A percentile compares a stretch with the other conserved stretches of the same genome.
Conservation (phyloP, 2,888 invertebrate species). For the Alcis repandata region DNA sequence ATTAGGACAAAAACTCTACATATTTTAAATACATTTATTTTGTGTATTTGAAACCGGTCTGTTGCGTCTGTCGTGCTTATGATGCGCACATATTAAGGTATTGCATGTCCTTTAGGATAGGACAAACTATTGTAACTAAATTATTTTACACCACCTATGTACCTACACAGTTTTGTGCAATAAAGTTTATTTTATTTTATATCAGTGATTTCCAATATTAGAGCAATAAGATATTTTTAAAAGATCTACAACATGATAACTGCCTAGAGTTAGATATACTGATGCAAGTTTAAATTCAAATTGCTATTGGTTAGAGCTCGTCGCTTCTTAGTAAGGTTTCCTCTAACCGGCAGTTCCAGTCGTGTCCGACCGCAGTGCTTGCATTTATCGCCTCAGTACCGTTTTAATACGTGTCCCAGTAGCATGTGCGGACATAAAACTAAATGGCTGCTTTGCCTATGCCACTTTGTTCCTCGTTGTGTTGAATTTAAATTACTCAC, state of each 20-base stretch:
- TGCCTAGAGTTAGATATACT: background rate
- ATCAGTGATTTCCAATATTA: too few relatives aligned
- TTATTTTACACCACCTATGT: too few relatives aligned
- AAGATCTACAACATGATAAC: too few relatives aligned
- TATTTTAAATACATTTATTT: too few relatives aligned
- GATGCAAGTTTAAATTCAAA: background rate
- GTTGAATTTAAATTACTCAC: slow-evolving; percentile 2
- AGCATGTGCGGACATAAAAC: slow-evolving; percentile 16
- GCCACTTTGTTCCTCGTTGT: slow-evolving; percentile 1
- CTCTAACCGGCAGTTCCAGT: slow-evolving; percentile 7
- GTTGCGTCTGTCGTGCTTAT: background rate
- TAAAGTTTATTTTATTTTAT: too few relatives aligned
- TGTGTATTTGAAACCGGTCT: background rate
- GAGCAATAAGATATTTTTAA: background rate
- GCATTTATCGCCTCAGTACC: slow-evolving; percentile 7
- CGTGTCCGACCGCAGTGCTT: slow-evolving; percentile 17
- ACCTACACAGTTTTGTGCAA: too few relatives aligned
- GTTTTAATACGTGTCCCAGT: slow-evolving; percentile 17
- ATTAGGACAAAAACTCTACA: too few relatives aligned
- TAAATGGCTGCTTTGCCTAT: slow-evolving; percentile 20
- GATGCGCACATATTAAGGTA: too few relatives aligned
- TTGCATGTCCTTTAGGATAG: too few relatives aligned
- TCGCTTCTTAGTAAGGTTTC: slow-evolving; percentile 19
- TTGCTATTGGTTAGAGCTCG: background rate
- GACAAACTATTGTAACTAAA: too few relatives aligned